Evolutionary conservation across 2,113 vertebrate species (phyloP).

Genomic region (Platichthys flesus): DNA sequence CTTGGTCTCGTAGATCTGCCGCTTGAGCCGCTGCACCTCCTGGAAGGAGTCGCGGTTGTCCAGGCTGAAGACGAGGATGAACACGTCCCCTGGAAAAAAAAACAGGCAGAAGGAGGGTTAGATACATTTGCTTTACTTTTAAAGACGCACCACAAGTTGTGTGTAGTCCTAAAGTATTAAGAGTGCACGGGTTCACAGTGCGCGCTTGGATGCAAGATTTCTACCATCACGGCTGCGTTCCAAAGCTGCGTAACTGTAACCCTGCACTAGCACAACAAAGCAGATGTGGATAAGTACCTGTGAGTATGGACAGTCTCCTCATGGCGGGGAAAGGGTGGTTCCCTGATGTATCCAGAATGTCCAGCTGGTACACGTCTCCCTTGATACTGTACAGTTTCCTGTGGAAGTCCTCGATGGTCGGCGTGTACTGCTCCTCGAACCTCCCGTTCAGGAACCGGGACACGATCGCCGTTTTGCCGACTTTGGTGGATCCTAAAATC

Average conservation of each 20-base stretch:
- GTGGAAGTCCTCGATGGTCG: slow-evolving; percentile 98
- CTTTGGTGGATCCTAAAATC: slow-evolving; percentile 96
- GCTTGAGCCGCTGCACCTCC: slow-evolving; percentile 94
- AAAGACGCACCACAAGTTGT: neutral
- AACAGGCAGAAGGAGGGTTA: neutral
- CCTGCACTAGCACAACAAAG: neutral
- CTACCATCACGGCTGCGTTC: neutral
- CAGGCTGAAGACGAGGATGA: slow-evolving; percentile 97
- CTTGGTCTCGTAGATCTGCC: slow-evolving; percentile 97
- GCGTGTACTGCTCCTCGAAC: slow-evolving; percentile 97
- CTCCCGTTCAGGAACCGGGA: slow-evolving; percentile 94
- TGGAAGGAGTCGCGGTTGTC: slow-evolving; percentile 97
- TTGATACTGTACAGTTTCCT: slow-evolving; percentile 98
- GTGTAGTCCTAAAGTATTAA: neutral
- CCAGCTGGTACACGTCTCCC: slow-evolving; percentile 95
- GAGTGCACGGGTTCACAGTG: neutral
- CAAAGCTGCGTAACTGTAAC: neutral
- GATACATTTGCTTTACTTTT: neutral
- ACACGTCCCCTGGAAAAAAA: slow-evolving; percentile 88
- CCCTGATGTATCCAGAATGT: slow-evolving; percentile 96
- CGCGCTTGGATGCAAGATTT: neutral
- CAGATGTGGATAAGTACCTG: slow-evolving; percentile 82
- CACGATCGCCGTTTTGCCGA: slow-evolving; percentile 97
- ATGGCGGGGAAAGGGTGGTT: slow-evolving; percentile 98
- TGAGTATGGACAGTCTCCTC: slow-evolving; percentile 96